phyloP scores from a whole-genome alignment of 2,888 invertebrate species.

The Cerceris rybyensis region DNA sequence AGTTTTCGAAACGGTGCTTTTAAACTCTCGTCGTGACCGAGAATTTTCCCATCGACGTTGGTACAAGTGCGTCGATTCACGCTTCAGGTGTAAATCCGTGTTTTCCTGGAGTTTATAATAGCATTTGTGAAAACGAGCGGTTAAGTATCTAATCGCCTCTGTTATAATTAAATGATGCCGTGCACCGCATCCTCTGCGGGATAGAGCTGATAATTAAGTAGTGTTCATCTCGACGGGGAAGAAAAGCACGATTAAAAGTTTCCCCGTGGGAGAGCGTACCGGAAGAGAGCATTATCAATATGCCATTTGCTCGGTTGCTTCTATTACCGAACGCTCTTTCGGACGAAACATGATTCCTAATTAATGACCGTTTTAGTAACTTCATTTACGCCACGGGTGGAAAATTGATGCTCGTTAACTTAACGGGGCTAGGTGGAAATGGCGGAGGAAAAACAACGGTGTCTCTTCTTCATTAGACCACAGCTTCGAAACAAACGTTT shows the following conservation, averaged over 20 bases:
- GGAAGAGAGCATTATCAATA: slow-evolving; percentile 46
- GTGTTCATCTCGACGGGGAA: slow-evolving; percentile 26
- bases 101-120: not conserved
- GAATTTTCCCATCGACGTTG: no score
- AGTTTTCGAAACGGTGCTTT: no score
- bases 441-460: not conserved
- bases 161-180: not conserved
- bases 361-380: slow-evolving; percentile 48
- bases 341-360: slow-evolving; percentile 32
- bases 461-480: not conserved
- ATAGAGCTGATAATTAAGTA: slow-evolving; percentile 42
- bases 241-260: slow-evolving; percentile 57
- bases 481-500: not conserved
- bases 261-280: slow-evolving; percentile 18
- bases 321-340: slow-evolving; percentile 27
- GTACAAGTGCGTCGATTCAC: not conserved
- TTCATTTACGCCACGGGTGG: slow-evolving; percentile 28
- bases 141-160: slow-evolving; percentile 7
- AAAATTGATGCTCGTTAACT: slow-evolving; percentile 42
- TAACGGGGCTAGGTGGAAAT: not conserved
- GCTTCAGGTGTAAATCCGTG: not conserved
- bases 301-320: slow-evolving; percentile 39
- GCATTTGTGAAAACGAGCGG: not conserved
- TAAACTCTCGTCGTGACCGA: no score
- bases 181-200: not conserved